Conservation (phyloP, 1,140 invertebrate genomes). For the Plutomurus gul region DNA sequence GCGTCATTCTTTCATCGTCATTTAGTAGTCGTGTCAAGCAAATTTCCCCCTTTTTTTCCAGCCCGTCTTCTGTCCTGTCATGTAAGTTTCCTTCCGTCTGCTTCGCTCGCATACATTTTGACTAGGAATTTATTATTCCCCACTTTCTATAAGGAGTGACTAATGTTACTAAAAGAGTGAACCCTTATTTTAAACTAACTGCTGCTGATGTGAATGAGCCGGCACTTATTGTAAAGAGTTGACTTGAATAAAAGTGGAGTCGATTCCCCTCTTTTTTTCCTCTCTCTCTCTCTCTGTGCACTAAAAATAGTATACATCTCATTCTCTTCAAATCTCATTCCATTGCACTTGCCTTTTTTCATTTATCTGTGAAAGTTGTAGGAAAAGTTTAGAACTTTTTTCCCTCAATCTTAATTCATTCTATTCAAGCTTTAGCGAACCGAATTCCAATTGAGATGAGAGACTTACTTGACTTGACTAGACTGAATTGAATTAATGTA, state of each 20-base stretch:
- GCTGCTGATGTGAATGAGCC: slow-evolving; percentile 25
- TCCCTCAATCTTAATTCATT: slow-evolving; percentile 27
- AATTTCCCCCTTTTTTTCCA: not conserved
- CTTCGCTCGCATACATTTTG: slow-evolving; percentile 15
- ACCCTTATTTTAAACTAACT: slow-evolving; percentile 10
- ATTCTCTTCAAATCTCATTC: slow-evolving; percentile 13
- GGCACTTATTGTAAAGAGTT: slow-evolving; percentile 19
- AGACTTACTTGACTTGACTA: not conserved
- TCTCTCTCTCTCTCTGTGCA: no score
- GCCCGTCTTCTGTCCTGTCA: not conserved
- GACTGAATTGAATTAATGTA: slow-evolving; percentile 25
- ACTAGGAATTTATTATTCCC: slow-evolving; percentile 5
- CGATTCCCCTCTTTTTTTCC: not conserved
- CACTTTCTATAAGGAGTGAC: slow-evolving; percentile 12
- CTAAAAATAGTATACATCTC: slow-evolving; percentile 4
- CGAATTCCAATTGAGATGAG: slow-evolving; percentile 27
- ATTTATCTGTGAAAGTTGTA: slow-evolving; percentile 16
- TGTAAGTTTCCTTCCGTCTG: slow-evolving; percentile 12
- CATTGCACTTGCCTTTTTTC: slow-evolving; percentile 21
- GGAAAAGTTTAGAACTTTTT: slow-evolving; percentile 22
- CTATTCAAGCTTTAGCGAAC: not conserved
- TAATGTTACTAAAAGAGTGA: not conserved
- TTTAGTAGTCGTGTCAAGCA: slow-evolving; percentile 1
- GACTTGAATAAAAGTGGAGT: not conserved
- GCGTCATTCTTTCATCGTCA: slow-evolving; percentile 1